phyloP scores from a whole-genome alignment of 2,888 invertebrate species.

The Amorpha juglandis region DNA sequence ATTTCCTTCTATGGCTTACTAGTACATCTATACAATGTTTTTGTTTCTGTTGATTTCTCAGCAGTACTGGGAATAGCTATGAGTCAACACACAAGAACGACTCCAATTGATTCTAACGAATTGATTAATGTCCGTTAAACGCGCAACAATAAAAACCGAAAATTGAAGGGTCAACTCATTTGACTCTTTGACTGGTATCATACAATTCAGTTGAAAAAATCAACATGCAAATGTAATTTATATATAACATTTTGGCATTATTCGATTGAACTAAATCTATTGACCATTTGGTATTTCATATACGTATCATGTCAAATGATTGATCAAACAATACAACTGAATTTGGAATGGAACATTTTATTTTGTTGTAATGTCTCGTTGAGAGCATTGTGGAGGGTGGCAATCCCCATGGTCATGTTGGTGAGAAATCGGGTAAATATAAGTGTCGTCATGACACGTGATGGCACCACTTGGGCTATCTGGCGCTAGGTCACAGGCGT shows the following conservation, averaged over 20 bases:
- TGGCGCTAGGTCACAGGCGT: too few species aligned
- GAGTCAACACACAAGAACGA: slow-evolving; percentile 52
- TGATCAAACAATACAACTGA: too few species aligned
- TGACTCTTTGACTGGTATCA: slow-evolving; percentile 51
- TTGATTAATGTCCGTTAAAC: slow-evolving; percentile 52
- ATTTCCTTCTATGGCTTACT: background rate
- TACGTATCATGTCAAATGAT: too few species aligned
- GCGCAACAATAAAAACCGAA: slow-evolving; percentile 49
- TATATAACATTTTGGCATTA: slow-evolving; percentile 33
- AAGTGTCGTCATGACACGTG: too few species aligned
- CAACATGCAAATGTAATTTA: slow-evolving; percentile 35
- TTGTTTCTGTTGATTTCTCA: background rate
- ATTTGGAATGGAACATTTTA: too few species aligned
- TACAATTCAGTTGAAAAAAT: slow-evolving; percentile 45
- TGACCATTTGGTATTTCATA: slow-evolving; percentile 16
- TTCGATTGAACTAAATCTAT: slow-evolving; percentile 33
- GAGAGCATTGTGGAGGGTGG: too few species aligned
- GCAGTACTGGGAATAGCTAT: slow-evolving; percentile 43
- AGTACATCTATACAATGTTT: slow-evolving; percentile 18
- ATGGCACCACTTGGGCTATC: too few species aligned
- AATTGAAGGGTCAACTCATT: slow-evolving; percentile 61
- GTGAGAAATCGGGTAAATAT: too few species aligned
- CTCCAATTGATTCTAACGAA: slow-evolving; percentile 65
- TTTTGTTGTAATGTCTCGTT: too few species aligned
- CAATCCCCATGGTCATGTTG: too few species aligned